Evolutionary conservation across 2,113 vertebrate genomes (phyloP).

Genomic region (Aphyosemion australe): DNA sequence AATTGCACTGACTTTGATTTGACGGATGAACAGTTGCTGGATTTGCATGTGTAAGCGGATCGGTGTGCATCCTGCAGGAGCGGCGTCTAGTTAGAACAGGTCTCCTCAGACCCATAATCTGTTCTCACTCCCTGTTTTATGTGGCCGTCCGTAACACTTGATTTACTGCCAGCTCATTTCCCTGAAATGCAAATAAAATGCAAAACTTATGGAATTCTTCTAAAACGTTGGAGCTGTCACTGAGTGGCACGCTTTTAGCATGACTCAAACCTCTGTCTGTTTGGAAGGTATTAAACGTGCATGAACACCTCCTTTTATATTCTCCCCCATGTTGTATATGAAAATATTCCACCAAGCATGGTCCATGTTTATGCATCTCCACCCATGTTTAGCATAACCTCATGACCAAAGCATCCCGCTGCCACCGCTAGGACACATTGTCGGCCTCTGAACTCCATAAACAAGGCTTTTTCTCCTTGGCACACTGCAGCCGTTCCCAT

Average conservation of each 20-base stretch:
- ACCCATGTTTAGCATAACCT: slow-evolving; percentile 71
- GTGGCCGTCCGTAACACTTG: slow-evolving; percentile 29
- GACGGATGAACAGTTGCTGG: slow-evolving; percentile 26
- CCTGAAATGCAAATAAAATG: slow-evolving; percentile 7
- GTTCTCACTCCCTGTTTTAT: slow-evolving; percentile 40
- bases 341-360: slow-evolving; percentile 64
- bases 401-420: slow-evolving; percentile 69
- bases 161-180: slow-evolving; percentile 45
- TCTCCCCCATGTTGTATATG: slow-evolving; percentile 41
- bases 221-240: slow-evolving; percentile 3
- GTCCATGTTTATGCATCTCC: slow-evolving; percentile 66
- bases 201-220: not conserved
- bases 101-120: slow-evolving; percentile 24
- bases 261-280: slow-evolving; percentile 27
- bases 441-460: slow-evolving; percentile 51
- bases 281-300: slow-evolving; percentile 30
- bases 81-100: slow-evolving; percentile 21
- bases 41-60: slow-evolving; percentile 19
- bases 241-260: slow-evolving; percentile 11
- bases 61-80: slow-evolving; percentile 16
- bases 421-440: slow-evolving; percentile 44
- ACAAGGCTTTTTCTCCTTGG: slow-evolving; percentile 49
- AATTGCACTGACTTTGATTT: slow-evolving; percentile 46
- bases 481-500: slow-evolving; percentile 46
- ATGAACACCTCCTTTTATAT: slow-evolving; percentile 30